Conservation (phyloP, 2,797 vertebrate genomes). For the Avahi laniger region DNA sequence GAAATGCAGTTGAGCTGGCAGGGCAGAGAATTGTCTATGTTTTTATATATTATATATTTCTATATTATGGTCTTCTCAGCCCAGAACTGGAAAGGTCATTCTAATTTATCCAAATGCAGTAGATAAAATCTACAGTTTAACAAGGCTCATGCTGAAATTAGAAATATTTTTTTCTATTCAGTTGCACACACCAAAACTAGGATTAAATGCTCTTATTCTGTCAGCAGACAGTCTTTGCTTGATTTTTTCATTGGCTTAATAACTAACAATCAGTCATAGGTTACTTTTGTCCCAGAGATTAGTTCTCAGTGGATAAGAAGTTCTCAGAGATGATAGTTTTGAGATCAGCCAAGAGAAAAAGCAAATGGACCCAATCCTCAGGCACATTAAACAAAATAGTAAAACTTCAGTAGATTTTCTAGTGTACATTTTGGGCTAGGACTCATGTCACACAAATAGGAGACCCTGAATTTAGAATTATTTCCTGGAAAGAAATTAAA, state of each 20-base stretch:
- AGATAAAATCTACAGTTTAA: slow-evolving; percentile 12
- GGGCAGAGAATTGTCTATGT: not conserved
- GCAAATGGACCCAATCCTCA: not conserved
- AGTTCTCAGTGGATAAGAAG: not conserved
- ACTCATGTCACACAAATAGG: not conserved
- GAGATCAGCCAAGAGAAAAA: not conserved
- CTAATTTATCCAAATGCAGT: slow-evolving; percentile 8
- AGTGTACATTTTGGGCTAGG: not conserved
- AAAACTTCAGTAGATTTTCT: not conserved
- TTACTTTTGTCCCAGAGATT: slow-evolving; percentile 10
- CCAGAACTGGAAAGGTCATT: not conserved
- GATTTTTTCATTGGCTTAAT: not conserved
- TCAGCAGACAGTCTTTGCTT: not conserved
- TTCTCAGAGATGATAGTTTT: slow-evolving; percentile 31
- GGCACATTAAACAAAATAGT: not conserved
- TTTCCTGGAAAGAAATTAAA: not conserved
- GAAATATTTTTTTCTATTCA: not conserved
- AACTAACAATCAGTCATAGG: not conserved
- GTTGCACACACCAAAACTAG: not conserved
- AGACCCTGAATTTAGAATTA: not conserved
- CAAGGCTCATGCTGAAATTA: not conserved
- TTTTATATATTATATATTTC: not conserved
- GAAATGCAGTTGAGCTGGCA: not conserved
- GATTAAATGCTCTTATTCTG: not conserved
- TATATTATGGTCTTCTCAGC: not conserved